Evolutionary conservation across 1,140 invertebrate genomes (phyloP).

Genomic region (Trichonephila inaurata): DNA sequence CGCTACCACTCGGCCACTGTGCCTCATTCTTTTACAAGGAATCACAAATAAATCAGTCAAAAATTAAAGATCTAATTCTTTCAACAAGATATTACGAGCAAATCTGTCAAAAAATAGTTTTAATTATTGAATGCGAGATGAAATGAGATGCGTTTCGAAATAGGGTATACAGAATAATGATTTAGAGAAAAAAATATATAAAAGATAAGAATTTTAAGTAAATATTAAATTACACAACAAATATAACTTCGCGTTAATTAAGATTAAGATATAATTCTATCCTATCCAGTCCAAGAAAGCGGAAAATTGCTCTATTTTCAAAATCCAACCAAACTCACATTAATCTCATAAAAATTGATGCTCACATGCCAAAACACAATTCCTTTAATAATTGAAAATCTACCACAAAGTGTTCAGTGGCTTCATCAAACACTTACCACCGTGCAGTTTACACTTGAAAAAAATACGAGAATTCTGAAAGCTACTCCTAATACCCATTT

Average conservation of each 20-base stretch:
- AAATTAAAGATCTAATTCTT: no score
- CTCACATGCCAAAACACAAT: constrained; percentile 6
- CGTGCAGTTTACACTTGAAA: not conserved
- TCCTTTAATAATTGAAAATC: not conserved
- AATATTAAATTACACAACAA: no score
- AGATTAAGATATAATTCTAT: not conserved
- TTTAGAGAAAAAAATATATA: no score
- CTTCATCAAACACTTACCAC: constrained; percentile 24
- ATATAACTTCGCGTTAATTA: not conserved
- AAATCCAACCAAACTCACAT: not conserved
- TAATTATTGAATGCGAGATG: no score
- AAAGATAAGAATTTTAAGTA: no score
- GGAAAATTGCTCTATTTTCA: not conserved
- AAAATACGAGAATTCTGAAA: not conserved
- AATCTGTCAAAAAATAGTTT: no score
- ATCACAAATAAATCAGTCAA: no score
- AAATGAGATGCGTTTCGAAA: no score
- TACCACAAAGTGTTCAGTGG: not conserved
- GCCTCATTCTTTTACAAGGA: no score
- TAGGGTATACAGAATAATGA: no score
- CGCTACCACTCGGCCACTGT: no score
- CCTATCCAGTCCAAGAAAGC: not conserved
- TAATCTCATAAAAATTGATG: constrained; percentile 11
- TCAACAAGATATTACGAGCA: no score
- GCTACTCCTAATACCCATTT: not conserved